These are phyloP conservation scores for Streptopelia turtur DNA, from an alignment of 2,797 vertebrate species.

Conservation along the genomic window DNA sequence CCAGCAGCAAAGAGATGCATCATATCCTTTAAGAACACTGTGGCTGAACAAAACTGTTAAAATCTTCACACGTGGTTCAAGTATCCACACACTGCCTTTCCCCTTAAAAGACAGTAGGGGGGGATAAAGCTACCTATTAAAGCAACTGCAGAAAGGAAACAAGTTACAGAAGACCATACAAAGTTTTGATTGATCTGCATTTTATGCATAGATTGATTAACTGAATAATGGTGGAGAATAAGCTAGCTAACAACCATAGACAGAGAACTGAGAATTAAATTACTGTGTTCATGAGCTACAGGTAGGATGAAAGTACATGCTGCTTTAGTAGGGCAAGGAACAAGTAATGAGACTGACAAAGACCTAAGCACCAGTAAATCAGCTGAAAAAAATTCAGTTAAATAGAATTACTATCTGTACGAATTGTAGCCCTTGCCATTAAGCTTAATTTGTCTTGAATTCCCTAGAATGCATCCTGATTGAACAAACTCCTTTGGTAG, in stretches of 20 bases:
- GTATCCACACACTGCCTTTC: background rate
- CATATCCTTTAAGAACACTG: fast-evolving
- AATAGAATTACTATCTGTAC: slow-evolving; percentile 20
- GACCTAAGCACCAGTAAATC: background rate
- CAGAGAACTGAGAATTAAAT: background rate
- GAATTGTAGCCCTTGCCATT: slow-evolving; percentile 34
- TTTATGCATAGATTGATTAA: background rate
- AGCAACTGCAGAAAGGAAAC: background rate
- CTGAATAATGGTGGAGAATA: background rate
- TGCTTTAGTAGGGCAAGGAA: background rate
- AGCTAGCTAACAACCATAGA: background rate
- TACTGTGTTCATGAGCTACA: background rate
- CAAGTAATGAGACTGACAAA: slow-evolving; percentile 12
- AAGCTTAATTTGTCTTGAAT: slow-evolving; percentile 9
- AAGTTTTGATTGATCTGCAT: background rate
- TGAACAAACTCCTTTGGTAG: background rate
- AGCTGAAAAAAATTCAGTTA: background rate
- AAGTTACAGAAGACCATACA: background rate
- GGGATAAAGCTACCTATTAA: background rate
- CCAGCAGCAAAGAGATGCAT: background rate
- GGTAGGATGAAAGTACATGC: background rate
- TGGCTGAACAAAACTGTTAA: background rate
- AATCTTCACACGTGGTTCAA: fast-evolving
- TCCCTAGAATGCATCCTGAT: background rate
- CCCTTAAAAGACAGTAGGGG: background rate